Conservation (phyloP, 2,113 vertebrate species). For the Carassius carassius region DNA sequence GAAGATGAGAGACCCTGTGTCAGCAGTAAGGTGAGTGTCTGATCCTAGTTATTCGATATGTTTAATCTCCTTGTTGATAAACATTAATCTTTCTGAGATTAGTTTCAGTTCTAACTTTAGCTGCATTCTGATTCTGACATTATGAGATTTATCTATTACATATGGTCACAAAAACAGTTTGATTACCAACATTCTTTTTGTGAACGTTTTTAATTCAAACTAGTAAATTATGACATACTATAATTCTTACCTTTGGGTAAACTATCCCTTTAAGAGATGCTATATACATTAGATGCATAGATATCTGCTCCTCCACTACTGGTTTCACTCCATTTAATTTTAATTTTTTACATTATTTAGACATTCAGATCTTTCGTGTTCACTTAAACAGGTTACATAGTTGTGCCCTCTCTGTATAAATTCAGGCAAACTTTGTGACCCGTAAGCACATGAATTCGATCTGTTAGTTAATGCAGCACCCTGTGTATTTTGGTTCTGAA, state of each 20-base stretch:
- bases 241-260: too few relatives aligned
- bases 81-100: background rate
- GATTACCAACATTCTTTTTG: too few relatives aligned
- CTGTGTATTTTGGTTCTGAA: constrained; percentile 17
- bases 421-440: background rate
- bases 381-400: background rate
- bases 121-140: background rate
- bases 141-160: background rate
- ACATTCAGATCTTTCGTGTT: background rate
- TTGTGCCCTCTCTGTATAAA: background rate
- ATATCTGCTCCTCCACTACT: background rate
- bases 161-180: background rate
- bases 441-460: background rate
- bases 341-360: background rate
- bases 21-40: constrained; percentile 38
- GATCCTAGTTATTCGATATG: background rate
- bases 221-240: too few relatives aligned
- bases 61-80: background rate
- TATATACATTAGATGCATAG: background rate
- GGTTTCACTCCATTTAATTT: background rate
- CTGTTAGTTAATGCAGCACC: constrained; percentile 1
- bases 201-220: too few relatives aligned
- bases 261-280: background rate
- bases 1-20: background rate
- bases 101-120: background rate